Evolutionary conservation across 2,797 vertebrate species (phyloP).

Genomic region (Channa striata): DNA sequence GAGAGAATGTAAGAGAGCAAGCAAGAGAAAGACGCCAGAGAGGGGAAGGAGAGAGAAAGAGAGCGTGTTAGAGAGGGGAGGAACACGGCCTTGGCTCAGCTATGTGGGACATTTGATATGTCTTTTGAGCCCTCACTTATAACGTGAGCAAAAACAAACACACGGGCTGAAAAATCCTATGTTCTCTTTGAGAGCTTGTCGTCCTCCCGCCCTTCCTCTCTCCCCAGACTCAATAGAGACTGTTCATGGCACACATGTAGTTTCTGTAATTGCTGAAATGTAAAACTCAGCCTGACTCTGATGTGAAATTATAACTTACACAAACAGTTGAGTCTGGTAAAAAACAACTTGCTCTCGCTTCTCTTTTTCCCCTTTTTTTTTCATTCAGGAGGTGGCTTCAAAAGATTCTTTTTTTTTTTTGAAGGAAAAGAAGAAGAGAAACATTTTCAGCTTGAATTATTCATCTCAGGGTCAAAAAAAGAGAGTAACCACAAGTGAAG

Average conservation of each 20-base stretch:
- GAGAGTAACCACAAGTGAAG: slow-evolving; percentile 79
- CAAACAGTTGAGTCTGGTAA: slow-evolving; percentile 78
- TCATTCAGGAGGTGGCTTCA: slow-evolving; percentile 55
- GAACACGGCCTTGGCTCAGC: slow-evolving; percentile 83
- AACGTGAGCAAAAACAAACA: slow-evolving; percentile 87
- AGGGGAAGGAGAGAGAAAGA: slow-evolving; percentile 72
- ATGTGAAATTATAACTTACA: slow-evolving; percentile 84
- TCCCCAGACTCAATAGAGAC: slow-evolving; percentile 82
- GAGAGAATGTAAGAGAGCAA: slow-evolving; percentile 78
- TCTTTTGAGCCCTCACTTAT: slow-evolving; percentile 85
- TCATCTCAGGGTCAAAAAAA: slow-evolving; percentile 70
- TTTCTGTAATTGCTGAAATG: slow-evolving; percentile 85
- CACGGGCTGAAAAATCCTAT: slow-evolving; percentile 81
- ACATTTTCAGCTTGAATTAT: slow-evolving; percentile 80
- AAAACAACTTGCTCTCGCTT: slow-evolving; percentile 76
- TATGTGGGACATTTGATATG: slow-evolving; percentile 85
- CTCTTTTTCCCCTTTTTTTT: slow-evolving; percentile 63
- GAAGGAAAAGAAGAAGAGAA: slow-evolving; percentile 65
- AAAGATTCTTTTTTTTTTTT: slow-evolving; percentile 54
- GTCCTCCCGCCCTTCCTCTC: slow-evolving; percentile 64
- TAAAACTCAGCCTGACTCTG: slow-evolving; percentile 78
- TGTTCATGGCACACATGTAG: slow-evolving; percentile 81
- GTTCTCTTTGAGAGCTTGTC: slow-evolving; percentile 74
- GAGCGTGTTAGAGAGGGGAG: slow-evolving; percentile 79
- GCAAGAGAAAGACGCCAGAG: slow-evolving; percentile 72